These are phyloP conservation scores for Gryon sp. DNA, from an alignment of 1,140 invertebrate species.

Conservation along the genomic window DNA sequence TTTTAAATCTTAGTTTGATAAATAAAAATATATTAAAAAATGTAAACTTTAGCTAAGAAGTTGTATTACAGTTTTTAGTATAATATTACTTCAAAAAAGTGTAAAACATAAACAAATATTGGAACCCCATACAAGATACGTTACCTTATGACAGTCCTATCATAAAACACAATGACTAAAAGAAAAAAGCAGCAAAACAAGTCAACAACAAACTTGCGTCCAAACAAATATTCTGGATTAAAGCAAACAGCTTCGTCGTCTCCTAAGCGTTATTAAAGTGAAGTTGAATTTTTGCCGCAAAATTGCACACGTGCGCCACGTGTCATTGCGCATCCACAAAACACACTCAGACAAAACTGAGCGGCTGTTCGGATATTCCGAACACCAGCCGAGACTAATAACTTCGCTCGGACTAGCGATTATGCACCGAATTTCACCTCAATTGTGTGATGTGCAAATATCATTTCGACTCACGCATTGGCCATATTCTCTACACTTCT, in stretches of 20 bases:
- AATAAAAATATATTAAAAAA: no score
- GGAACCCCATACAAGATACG: no score
- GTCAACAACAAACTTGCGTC: constrained; percentile 1
- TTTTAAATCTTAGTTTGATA: no score
- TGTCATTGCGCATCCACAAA: constrained; percentile 26
- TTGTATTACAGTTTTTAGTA: no score
- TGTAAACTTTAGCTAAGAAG: no score
- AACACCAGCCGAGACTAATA: constrained; percentile 32
- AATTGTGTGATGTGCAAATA: not conserved
- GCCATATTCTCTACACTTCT: no score
- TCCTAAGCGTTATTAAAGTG: constrained; percentile 21
- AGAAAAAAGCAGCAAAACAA: not conserved
- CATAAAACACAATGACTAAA: no score
- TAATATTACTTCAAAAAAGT: no score
- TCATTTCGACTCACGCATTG: no score
- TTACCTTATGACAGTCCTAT: no score
- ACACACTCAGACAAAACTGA: constrained; percentile 13
- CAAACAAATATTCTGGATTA: constrained; percentile 5
- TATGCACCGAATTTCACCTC: constrained; percentile 12
- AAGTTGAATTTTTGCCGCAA: constrained; percentile 28
- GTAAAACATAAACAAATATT: no score
- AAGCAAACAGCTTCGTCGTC: constrained; percentile 1
- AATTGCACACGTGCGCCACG: constrained; percentile 12
- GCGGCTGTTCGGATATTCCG: constrained; percentile 6
- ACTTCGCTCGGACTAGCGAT: constrained; percentile 14